A percentile compares a stretch with the other conserved stretches of the same genome.
These are phyloP conservation scores for Tragelaphus scriptus DNA, from an alignment of 2,113 vertebrate genomes.

Conservation along the genomic window DNA sequence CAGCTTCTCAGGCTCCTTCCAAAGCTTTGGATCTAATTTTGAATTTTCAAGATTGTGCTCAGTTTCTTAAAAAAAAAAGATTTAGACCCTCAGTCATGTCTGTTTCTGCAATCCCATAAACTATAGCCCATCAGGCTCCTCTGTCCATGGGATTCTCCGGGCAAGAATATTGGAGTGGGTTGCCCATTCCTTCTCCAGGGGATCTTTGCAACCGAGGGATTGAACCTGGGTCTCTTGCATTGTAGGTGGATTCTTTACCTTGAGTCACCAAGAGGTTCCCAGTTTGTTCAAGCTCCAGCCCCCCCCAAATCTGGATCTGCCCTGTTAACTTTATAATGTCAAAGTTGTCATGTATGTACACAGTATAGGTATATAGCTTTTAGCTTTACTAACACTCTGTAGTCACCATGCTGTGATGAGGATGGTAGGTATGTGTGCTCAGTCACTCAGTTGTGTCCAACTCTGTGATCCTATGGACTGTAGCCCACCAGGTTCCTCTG, in stretches of 20 bases:
- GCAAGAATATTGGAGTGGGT: neutral
- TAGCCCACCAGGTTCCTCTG: neutral
- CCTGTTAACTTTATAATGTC: neutral
- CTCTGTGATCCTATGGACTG: neutral
- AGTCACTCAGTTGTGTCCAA: neutral
- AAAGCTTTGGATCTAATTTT: neutral
- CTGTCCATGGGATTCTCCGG: neutral
- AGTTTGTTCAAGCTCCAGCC: neutral
- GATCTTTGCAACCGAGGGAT: neutral
- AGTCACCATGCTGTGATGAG: accelerated
- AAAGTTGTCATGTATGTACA: neutral
- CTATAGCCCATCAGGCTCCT: neutral
- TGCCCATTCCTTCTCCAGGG: neutral
- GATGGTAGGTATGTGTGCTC: neutral
- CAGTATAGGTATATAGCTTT: too few species aligned
- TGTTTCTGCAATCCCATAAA: neutral
- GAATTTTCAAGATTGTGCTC: neutral
- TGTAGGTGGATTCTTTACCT: neutral
- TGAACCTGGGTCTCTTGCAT: neutral
- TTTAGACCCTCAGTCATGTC: neutral
- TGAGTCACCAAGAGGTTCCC: neutral
- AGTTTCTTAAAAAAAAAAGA: neutral
- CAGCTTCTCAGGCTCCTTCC: neutral
- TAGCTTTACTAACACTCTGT: neutral
- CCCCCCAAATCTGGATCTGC: neutral